These are phyloP conservation scores for Naso thynnoides DNA, from an alignment of 2,797 vertebrate species.

Conservation along the genomic window DNA sequence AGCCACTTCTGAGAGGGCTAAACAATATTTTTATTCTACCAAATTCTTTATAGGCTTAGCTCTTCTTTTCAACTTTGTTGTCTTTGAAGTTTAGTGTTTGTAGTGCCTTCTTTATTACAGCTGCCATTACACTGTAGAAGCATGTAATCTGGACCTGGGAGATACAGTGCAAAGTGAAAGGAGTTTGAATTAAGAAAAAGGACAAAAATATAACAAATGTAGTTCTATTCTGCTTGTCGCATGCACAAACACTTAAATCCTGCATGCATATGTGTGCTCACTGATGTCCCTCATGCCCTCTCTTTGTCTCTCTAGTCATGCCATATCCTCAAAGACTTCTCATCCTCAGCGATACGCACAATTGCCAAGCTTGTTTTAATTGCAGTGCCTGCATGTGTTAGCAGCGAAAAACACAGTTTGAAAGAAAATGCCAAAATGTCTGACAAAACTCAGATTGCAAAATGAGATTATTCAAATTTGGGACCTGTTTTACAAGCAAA, in stretches of 20 bases:
- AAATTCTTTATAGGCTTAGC: conserved; percentile 57
- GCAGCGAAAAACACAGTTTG: not conserved
- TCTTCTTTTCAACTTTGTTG: conserved; percentile 60
- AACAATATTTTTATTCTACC: conserved; percentile 47
- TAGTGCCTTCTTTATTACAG: conserved; percentile 44
- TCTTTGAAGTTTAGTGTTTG: conserved; percentile 69
- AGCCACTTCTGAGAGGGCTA: conserved; percentile 56
- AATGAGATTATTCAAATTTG: not conserved
- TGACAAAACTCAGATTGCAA: not conserved
- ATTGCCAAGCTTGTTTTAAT: no score
- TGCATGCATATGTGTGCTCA: not conserved
- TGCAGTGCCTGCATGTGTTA: not conserved
- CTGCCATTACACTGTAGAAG: conserved; percentile 47
- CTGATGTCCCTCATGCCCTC: not conserved
- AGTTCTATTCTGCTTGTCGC: conserved; percentile 2
- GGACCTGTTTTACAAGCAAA: not conserved
- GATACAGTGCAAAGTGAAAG: conserved; percentile 56
- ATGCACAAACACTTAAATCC: conserved; percentile 5
- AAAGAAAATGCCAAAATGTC: not conserved
- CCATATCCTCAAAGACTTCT: conserved; percentile 20
- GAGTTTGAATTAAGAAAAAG: conserved; percentile 32
- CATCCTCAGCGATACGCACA: no score
- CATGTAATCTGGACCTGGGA: conserved; percentile 66
- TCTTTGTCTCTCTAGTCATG: conserved; percentile 6
- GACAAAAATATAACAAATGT: conserved; percentile 21